Evolutionary conservation across 2,888 invertebrate genomes (phyloP), one percentile per base, ranked within the genome.

Genomic region (Hecatera dysodea): DNA sequence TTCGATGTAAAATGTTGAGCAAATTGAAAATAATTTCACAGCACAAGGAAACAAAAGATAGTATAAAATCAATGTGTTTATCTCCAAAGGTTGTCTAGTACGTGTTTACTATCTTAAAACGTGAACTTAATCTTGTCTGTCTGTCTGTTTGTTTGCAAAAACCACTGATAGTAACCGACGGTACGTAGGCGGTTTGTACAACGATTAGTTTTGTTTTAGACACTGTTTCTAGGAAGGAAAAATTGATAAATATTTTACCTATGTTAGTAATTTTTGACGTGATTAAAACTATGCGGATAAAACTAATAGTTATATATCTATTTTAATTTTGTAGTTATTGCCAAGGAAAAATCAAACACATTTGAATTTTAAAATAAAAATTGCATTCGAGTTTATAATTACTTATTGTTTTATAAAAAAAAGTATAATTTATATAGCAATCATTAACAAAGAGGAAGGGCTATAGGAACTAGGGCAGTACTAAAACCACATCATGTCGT

Each of bases 81-180:
- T 81, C 69, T 70, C 36, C 68, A 65, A 70, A 53, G 24, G 62
- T 53, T 81, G 79, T 81, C 72, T 75, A 46, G 66, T 59, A 67
- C 50, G 63, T 70, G 81, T 65, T 29, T 75, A 50, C 56, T 75
- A 80, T 82, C 82, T 76, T 62, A 60, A 70, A 81, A 72, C 78
- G 78, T 74, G 63, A 67, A 72, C 46, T 36, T 74, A 75, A 82
- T 82, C 82, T 82, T 62, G 82, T 80, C 82, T 76, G 76, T 78
- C 72, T 75, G 70, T 81, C 73, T 72, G 65, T 75, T 69, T 78
- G 81, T 81, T 83, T 64, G 70, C 57, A 57, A 74, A 72, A 72
- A 72, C 72, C 59, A 72, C 68, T 68, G 79, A 83, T 81, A 83
- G 62, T 56, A 68, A 52, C 48, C 61, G 63, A 73, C 64, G 39